Evolutionary conservation across 2,113 vertebrate species (phyloP).

Genomic region (Carassius auratus): DNA sequence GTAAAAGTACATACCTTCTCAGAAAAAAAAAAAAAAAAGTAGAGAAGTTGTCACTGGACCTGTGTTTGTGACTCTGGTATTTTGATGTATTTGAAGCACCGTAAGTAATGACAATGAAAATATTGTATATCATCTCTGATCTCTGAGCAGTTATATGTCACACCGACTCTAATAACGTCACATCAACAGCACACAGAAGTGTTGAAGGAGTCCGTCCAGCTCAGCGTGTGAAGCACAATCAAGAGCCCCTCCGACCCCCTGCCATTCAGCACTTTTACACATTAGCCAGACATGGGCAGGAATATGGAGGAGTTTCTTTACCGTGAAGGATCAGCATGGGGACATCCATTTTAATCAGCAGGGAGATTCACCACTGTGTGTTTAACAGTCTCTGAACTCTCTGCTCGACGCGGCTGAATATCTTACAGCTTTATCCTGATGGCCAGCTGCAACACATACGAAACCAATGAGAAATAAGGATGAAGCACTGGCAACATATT

Average conservation of each 20-base stretch:
- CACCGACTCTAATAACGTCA: slow-evolving; percentile 25
- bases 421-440: slow-evolving; percentile 27
- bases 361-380: slow-evolving; percentile 76
- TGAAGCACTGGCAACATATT: background rate
- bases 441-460: background rate
- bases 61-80: background rate
- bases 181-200: slow-evolving; percentile 34
- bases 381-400: slow-evolving; percentile 59
- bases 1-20: no score
- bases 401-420: slow-evolving; percentile 45
- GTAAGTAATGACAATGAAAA: no score
- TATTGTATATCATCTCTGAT: background rate
- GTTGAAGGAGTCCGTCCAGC: slow-evolving; percentile 75
- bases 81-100: background rate
- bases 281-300: slow-evolving; percentile 85
- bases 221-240: slow-evolving; percentile 81
- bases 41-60: no score
- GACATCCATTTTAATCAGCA: slow-evolving; percentile 95
- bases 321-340: slow-evolving; percentile 86
- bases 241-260: slow-evolving; percentile 71
- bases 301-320: slow-evolving; percentile 98
- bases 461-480: background rate
- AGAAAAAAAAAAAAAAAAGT: no score
- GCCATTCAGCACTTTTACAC: slow-evolving; percentile 83
- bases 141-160: background rate